Evolutionary conservation across 35 echinoderm and acorn worm species (phyloP).

Genomic region (Acanthaster planci): DNA sequence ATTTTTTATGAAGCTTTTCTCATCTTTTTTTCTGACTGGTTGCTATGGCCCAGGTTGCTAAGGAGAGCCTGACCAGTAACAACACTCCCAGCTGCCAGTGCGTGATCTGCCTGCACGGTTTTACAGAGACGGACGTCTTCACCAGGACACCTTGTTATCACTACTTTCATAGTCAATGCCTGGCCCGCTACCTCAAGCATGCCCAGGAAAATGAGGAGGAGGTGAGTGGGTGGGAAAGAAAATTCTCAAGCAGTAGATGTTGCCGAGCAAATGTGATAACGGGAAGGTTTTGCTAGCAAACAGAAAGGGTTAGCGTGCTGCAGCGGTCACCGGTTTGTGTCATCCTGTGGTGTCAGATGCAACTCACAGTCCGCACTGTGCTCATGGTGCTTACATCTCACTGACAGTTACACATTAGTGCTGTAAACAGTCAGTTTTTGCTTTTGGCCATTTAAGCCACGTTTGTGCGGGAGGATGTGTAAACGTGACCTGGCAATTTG

Average conservation of each 20-base stretch:
- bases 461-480: too few species aligned
- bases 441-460: too few species aligned
- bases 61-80: slow-evolving; percentile 85
- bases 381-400: too few species aligned
- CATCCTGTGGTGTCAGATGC: too few species aligned
- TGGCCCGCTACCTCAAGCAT: slow-evolving; percentile 63
- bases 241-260: too few species aligned
- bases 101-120: slow-evolving; percentile 80
- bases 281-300: not conserved
- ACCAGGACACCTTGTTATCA: slow-evolving; percentile 93
- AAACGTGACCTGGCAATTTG: too few species aligned
- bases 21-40: not conserved
- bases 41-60: slow-evolving; percentile 67
- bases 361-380: too few species aligned
- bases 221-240: slow-evolving; percentile 45
- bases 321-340: too few species aligned
- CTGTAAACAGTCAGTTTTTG: too few species aligned
- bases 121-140: slow-evolving; percentile 72
- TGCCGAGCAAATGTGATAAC: not conserved
- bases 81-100: slow-evolving; percentile 90
- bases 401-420: too few species aligned
- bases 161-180: slow-evolving; percentile 83
- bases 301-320: too few species aligned
- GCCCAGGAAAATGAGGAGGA: slow-evolving; percentile 69
- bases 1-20: not conserved